Base-by-base conservation (phyloP, 30 jellyfish, hydroid and myxozoan species). In the Phacellophora camtschatica region DNA sequence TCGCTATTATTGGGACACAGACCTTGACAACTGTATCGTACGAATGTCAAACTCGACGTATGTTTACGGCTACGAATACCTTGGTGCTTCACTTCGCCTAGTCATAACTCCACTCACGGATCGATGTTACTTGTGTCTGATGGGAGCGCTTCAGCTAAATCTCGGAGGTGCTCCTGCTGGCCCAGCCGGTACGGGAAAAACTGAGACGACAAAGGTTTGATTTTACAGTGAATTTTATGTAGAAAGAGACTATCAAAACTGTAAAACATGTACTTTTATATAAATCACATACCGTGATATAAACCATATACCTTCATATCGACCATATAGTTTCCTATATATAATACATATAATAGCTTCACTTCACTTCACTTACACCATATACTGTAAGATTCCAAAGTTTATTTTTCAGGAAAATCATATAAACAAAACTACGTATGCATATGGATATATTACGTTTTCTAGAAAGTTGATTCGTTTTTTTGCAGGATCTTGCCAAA, bases 131-230 rank as follows among this genome's bases (percentile, higher is more conserved):
- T 76, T 92, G n/a, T 92, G 98, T 81, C 84, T 92, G 42, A 92
- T 92, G 98, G 98, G 98, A 0, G 98, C 98, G 16, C 66, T 92
- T 28, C 98, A 92, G 70, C 85, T 92, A 51, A 96, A 92, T 67
- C 96, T 92, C 13, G 98, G 98, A 31, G 98, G 98, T 43, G 98
- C 98, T 15, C 98, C 98, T 20, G 98, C 98, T 15, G 98, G 97
- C 1, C 97, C 97, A n/a, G 97, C 97, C 34, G 97, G 97, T 16
- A 90, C 97, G 13, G 97, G 97, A 15, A 91, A 91, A 58, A 91
- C 98, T 25, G 98, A 91, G 54, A 91, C 98, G 2, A 91, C 98
- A 12, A 91, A 91, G 95, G 95, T 83, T 30, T 24, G n/a, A n/a
- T n/a, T n/a, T n/a, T n/a, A n/a, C n/a, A n/a, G n/a, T n/a, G n/a